Conservation (phyloP, 2,797 vertebrate species). For the Clarias fuscus region DNA sequence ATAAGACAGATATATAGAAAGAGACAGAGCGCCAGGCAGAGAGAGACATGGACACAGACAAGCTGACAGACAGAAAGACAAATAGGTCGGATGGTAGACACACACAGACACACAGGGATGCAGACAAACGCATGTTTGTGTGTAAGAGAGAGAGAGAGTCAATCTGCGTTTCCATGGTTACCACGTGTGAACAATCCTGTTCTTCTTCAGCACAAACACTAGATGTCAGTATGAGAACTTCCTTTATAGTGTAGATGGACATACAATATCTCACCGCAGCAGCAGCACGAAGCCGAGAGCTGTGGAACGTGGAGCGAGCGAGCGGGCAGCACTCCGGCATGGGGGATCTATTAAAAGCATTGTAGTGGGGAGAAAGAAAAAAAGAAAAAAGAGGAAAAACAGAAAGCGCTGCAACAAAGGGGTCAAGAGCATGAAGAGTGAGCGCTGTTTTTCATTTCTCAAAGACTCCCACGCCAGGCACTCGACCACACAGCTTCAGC, state of each 20-base stretch:
- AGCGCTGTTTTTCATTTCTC: conserved; percentile 50
- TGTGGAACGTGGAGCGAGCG: not conserved
- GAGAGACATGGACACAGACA: not conserved
- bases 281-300: not conserved
- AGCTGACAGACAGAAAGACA: not conserved
- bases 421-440: conserved; percentile 42
- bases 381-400: conserved; percentile 43
- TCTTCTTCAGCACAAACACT: conserved; percentile 53
- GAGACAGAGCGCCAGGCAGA: not conserved
- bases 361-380: conserved; percentile 27
- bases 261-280: not conserved
- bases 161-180: conserved; percentile 53
- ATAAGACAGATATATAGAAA: not conserved
- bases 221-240: conserved; percentile 64
- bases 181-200: conserved; percentile 25
- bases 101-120: too few species aligned
- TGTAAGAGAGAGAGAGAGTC: conserved; percentile 1
- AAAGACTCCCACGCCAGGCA: conserved; percentile 42
- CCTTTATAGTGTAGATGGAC: conserved; percentile 11
- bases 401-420: conserved; percentile 48
- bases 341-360: conserved; percentile 50
- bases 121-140: not conserved
- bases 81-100: conserved; percentile 53
- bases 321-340: conserved; percentile 9
- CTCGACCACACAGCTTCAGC: conserved; percentile 34